Evolutionary conservation across 2,797 vertebrate species (phyloP).

Genomic region (Brachyalestes nurse): DNA sequence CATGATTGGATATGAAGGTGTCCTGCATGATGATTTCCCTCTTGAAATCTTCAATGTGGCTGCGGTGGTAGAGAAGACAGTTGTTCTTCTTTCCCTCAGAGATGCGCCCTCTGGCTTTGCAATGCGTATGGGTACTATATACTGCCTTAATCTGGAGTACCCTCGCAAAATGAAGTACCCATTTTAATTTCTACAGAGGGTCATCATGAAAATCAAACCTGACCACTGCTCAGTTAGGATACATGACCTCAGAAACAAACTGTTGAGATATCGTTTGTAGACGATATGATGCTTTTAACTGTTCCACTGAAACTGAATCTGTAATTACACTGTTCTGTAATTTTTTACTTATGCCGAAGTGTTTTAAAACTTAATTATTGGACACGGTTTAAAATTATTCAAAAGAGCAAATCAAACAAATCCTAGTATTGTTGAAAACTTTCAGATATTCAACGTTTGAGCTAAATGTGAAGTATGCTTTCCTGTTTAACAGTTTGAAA

Average conservation of each 20-base stretch:
- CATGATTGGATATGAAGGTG: no score
- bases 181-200: conserved; percentile 1
- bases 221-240: conserved; percentile 19
- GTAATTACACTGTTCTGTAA: no score
- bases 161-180: conserved; percentile 14
- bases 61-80: conserved; percentile 17
- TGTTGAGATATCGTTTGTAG: neutral
- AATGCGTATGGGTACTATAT: neutral
- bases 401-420: no score
- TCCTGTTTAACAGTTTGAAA: no score
- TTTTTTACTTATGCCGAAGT: no score
- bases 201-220: conserved; percentile 14
- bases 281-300: neutral
- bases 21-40: conserved; percentile 6
- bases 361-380: no score
- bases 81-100: neutral
- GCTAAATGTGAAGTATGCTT: no score
- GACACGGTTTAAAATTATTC: no score
- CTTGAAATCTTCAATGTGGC: conserved; percentile 26
- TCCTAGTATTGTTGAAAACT: no score
- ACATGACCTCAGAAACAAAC: conserved; percentile 22
- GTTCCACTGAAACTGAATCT: no score
- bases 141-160: conserved; percentile 28
- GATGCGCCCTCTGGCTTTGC: neutral
- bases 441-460: no score